Base-by-base conservation (phyloP, 2,113 vertebrate genomes). In the Pantherophis guttatus region DNA sequence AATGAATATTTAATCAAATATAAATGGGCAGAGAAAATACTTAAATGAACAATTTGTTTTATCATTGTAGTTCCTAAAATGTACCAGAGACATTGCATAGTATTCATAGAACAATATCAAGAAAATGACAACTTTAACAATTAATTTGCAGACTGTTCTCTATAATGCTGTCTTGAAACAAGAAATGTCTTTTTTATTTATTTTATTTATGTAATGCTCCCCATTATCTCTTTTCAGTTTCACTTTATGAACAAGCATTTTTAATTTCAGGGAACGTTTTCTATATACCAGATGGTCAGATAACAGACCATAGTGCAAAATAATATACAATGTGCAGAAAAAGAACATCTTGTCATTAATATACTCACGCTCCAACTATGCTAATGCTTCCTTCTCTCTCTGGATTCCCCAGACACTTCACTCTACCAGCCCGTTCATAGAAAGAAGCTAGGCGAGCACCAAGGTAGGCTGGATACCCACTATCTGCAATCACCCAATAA, bases 301-400 rank as follows among this genome's bases (percentile, higher is more conserved):
- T 81, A 81, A 53, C n/a, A 3, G 75, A 39, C 90, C 75, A n/a
- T 15, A 21, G 33, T 81, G 33, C 75, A 81, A 81, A 81, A 44
- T 39, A 81, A 44, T 44, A 81, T 21, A 19, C n/a, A 81, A 39
- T 21, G 33, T 81, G 8, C 23, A 52, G 33, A 86, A 92, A 89
- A 93, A 52, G 50, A 75, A 90, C 65, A 70, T 91, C 23, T 81
- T 89, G 86, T 87, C 81, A 7, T 88, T 70, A 33, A 58, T 94
- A 62, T 96, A 98, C 99, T 99, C 96, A 99, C 99, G 99, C 99
- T 97, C 99, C 99, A 2, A 99, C 99, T 50, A 99, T 99, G 97
- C 99, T 99, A 97, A 99, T 98, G 0, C 99, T 99, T 94, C 99
- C 99, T 97, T 99, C 99, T 93, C 99, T 98, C 96, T 99, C 99